Evolutionary conservation across 2,113 vertebrate genomes (phyloP), one percentile per base, ranked within the genome.

Genomic region (Scytalopus superciliaris): DNA sequence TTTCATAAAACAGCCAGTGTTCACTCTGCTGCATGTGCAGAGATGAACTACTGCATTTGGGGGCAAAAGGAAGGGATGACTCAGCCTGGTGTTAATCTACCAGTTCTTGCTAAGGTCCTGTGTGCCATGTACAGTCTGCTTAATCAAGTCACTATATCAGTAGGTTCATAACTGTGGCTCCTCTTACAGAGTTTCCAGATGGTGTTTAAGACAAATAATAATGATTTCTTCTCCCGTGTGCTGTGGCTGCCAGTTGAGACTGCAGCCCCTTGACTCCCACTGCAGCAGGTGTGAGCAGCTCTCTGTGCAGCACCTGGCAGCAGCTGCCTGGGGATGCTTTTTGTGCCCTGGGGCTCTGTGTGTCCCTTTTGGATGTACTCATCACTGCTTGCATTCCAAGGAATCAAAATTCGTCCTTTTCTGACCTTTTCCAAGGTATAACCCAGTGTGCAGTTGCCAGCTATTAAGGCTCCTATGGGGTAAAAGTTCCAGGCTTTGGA

Each of bases 381-480:
- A 68, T 79, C 56, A 55, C 59, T 69, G 4, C 67, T 31, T 69
- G 68, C 60, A 12, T 59, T 66, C 27, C 44, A 66, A 55, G 81
- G 79, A 72, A 56, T 64, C 90, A 37, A 73, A 80, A 3, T 69
- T 81, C 64, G 39, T 56, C 42, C 72, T 39, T 37, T 59, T 28
- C n/a, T 96, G 95, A 70, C 84, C 75, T 95, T 91, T 95, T 70
- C 74, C 81, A 35, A 63, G 55, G 47, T 24, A 22, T 6, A 84
- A 42, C n/a, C 53, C 66, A 12, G 24, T 19, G 81, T 80, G 72
- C 63, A 87, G 85, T 72, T 87, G 50, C 77, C 86, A 94, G 82
- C 64, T 66, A 77, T 73, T 74, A 49, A 49, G 84, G 62, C 57
- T 93, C 13, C 67, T 23, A 1, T 16, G 49, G 84, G 63, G 64